These are phyloP conservation scores for Melitaea cinxia DNA, from an alignment of 1,140 invertebrate species.

Conservation along the genomic window DNA sequence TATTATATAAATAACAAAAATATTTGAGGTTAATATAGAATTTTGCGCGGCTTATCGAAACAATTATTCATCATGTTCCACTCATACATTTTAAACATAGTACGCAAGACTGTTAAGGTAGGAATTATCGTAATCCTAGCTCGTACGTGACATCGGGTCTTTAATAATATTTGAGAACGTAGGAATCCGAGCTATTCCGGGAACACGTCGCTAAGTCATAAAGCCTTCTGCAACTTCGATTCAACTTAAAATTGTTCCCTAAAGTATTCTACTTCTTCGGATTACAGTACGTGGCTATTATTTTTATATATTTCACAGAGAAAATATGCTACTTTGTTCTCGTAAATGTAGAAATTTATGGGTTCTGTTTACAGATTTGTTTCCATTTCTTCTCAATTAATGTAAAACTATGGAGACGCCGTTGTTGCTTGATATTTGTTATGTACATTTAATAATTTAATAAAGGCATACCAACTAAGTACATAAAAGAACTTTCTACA, in stretches of 20 bases:
- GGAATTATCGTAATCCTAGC: background rate
- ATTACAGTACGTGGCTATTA: constrained; percentile 7
- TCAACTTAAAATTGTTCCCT: constrained; percentile 18
- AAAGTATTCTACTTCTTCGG: constrained; percentile 18
- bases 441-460: too few species aligned
- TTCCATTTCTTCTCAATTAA: background rate
- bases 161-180: constrained; percentile 11
- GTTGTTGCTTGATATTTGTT: too few species aligned
- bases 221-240: constrained; percentile 19
- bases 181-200: constrained; percentile 6
- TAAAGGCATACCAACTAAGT: too few species aligned
- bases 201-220: constrained; percentile 21
- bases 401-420: too few species aligned
- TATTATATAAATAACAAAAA: too few species aligned
- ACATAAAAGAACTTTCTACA: too few species aligned
- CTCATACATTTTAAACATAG: background rate
- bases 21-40: background rate
- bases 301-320: constrained; percentile 1
- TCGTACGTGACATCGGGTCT: constrained; percentile 1
- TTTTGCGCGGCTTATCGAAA: background rate
- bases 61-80: background rate
- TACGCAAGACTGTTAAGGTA: background rate
- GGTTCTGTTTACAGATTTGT: background rate
- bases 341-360: background rate
- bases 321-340: background rate